Conservation (phyloP, 2,797 vertebrate species). For the Nannoperca australis region DNA sequence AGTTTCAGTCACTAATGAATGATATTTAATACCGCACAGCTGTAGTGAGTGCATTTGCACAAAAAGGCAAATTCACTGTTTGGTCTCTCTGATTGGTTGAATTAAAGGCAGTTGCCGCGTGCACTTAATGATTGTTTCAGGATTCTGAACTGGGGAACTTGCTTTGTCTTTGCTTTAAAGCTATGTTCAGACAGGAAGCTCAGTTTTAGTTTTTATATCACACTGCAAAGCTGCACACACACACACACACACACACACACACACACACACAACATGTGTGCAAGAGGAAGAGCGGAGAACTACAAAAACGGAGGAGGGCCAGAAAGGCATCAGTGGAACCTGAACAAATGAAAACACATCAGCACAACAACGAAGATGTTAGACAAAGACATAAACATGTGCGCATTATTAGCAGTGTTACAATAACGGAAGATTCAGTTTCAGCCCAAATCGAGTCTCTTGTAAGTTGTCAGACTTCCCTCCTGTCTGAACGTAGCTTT, state of each 20-base stretch:
- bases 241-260: background rate
- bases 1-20: background rate
- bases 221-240: background rate
- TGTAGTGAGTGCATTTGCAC: conserved; percentile 7
- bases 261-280: background rate
- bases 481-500: conserved; percentile 18
- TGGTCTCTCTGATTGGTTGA: conserved; percentile 31
- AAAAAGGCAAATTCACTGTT: conserved; percentile 31
- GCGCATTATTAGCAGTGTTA: conserved; percentile 10
- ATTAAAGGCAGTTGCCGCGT: background rate
- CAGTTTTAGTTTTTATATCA: background rate
- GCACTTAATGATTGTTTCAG: background rate
- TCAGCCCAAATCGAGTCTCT: background rate
- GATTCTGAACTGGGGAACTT: background rate
- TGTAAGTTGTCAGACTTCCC: background rate
- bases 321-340: conserved; percentile 32
- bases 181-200: conserved; percentile 29
- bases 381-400: background rate
- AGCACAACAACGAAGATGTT: background rate
- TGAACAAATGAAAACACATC: conserved; percentile 17
- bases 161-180: conserved; percentile 25
- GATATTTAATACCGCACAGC: background rate
- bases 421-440: conserved; percentile 4
- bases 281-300: conserved; percentile 28
- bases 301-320: conserved; percentile 27